Evolutionary conservation across 2,113 vertebrate species (phyloP), one percentile per base, ranked within the genome.

Genomic region (Dolichotis patagonum): DNA sequence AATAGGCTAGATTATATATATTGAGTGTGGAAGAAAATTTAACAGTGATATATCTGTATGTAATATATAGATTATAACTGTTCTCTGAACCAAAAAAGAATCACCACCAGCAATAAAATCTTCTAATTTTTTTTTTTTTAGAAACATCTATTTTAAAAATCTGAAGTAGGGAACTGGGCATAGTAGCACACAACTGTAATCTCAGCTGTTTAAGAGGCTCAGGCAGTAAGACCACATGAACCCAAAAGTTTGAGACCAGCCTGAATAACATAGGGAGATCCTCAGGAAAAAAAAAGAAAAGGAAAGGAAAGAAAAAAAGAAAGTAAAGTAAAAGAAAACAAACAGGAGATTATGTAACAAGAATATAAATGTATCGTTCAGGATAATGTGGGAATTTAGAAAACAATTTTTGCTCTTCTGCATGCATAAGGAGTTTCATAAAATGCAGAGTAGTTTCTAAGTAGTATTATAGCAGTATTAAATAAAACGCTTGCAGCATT

Each of bases 71-170:
- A 58, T 92, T 43, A 75, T 71, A 65, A 69, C 83, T 91, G 20
- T 91, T 95, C 28, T 92, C 63, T 90, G 56, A 83, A 60, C 35
- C 38, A 89, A 52, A 73, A 85, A 96, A 85, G 19, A 81, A 54
- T 94, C 60, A 88, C 54, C 28, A 69, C 52, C 13, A 78, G 3
- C 73, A 83, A 84, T 67, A 91, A 95, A 89, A 92, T 92, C 32
- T 78, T 84, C 78, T 83, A 71, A 43, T 95, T 88, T 95, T 94
- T 58, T 93, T 91, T 71, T 71, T 73, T 77, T 94, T 87, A 95
- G 41, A 20, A 56, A 46, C 10, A 80, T 85, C n/a, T 73, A 58
- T 56, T 92, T 90, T 56, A 32, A 90, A 90, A 88, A 83, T 85
- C 41, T 65, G n/a, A 89, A 88, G 30, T 49, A 46, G 43, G 43